phyloP scores from a whole-genome alignment of 2,888 invertebrate genomes.

The Tenthredo scrophulariae region DNA sequence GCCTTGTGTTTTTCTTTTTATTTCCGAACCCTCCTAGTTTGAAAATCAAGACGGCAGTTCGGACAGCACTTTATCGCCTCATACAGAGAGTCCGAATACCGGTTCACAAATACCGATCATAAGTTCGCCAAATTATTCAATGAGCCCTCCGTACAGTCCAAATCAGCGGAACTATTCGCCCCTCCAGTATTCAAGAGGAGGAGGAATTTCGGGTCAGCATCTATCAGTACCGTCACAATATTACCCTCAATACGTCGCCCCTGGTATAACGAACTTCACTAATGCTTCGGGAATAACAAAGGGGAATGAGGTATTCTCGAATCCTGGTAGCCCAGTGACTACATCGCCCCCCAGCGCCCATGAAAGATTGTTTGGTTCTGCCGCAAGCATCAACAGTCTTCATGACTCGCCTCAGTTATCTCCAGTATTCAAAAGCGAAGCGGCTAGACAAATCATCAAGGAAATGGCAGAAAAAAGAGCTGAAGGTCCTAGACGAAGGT shows the following conservation, averaged over 20 bases:
- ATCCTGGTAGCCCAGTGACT: slow-evolving; percentile 65
- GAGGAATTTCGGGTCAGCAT: slow-evolving; percentile 42
- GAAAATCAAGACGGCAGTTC: slow-evolving; percentile 72
- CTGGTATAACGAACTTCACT: slow-evolving; percentile 18
- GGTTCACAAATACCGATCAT: slow-evolving; percentile 71
- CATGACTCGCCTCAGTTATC: slow-evolving; percentile 83
- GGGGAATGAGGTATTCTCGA: slow-evolving; percentile 58
- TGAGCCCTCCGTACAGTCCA: slow-evolving; percentile 72
- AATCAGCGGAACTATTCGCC: slow-evolving; percentile 69
- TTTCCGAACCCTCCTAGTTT: slow-evolving; percentile 65
- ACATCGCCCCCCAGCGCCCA: slow-evolving; percentile 62
- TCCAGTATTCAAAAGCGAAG: slow-evolving; percentile 92
- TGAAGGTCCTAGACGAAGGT: slow-evolving; percentile 81
- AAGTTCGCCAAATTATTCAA: slow-evolving; percentile 72
- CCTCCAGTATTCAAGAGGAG: slow-evolving; percentile 65
- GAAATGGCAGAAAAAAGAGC: slow-evolving; percentile 84
- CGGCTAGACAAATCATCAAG: slow-evolving; percentile 91
- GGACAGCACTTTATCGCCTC: slow-evolving; percentile 73
- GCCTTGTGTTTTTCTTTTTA: slow-evolving; percentile 57
- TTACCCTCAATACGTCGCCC: slow-evolving; percentile 55
- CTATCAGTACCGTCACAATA: slow-evolving; percentile 54
- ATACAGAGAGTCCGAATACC: slow-evolving; percentile 70
- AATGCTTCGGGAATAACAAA: slow-evolving; percentile 45
- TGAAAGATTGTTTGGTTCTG: slow-evolving; percentile 64
- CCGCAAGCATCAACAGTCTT: slow-evolving; percentile 66